phyloP scores from a whole-genome alignment of 2,888 invertebrate genomes.

The Dasypogon diadema region DNA sequence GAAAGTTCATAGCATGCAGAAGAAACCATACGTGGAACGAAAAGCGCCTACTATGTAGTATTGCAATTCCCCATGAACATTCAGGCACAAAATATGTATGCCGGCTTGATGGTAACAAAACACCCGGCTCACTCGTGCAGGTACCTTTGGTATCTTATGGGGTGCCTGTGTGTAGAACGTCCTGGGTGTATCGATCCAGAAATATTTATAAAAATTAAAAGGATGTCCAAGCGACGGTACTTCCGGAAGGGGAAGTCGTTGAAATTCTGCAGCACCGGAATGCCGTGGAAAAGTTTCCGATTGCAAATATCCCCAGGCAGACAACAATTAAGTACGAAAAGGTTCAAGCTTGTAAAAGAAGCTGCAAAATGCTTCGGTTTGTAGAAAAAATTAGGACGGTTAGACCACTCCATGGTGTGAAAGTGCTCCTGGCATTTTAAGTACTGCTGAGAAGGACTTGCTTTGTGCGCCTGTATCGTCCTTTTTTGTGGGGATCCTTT shows the following conservation, averaged over 20 bases:
- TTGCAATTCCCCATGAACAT: not conserved
- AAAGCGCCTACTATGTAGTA: not conserved
- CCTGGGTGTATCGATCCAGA: slow-evolving; percentile 24
- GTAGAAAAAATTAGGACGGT: slow-evolving; percentile 46
- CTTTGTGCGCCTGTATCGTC: slow-evolving; percentile 21
- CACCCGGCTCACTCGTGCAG: not conserved
- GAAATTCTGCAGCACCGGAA: slow-evolving; percentile 44
- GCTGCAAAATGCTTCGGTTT: slow-evolving; percentile 46
- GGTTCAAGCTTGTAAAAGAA: slow-evolving; percentile 40
- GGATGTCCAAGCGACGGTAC: slow-evolving; percentile 32
- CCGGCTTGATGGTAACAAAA: not conserved
- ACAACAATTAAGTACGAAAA: slow-evolving; percentile 44
- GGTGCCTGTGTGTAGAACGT: not conserved
- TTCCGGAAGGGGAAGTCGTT: slow-evolving; percentile 42
- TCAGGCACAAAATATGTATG: slow-evolving; percentile 25
- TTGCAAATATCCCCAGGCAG: slow-evolving; percentile 45
- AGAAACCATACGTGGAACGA: not conserved
- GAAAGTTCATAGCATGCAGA: not conserved
- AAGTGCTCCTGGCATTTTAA: slow-evolving; percentile 38
- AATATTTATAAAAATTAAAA: slow-evolving; percentile 45
- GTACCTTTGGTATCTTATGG: not conserved
- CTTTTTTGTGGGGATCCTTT: not conserved
- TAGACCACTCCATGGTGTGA: slow-evolving; percentile 36
- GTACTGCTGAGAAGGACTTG: slow-evolving; percentile 1
- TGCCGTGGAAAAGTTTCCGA: slow-evolving; percentile 40